phyloP scores from a whole-genome alignment of 2,113 vertebrate species.

The Jaculus jaculus region DNA sequence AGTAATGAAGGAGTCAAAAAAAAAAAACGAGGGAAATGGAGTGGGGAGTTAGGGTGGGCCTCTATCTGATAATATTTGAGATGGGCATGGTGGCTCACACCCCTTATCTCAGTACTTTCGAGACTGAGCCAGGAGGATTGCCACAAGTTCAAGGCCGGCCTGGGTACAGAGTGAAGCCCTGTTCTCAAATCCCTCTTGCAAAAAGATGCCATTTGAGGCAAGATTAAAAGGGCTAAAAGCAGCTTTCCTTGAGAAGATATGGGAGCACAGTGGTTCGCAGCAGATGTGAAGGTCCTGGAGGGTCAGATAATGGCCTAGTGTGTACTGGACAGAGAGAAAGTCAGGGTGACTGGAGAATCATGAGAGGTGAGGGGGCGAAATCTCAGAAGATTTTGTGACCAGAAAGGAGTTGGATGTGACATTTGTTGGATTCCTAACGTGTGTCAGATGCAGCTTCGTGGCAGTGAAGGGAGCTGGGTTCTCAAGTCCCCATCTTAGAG shows the following conservation, averaged over 20 bases:
- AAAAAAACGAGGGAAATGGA: neutral
- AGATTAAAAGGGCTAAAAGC: neutral
- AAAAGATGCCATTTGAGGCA: neutral
- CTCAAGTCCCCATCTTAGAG: neutral
- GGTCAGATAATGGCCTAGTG: neutral
- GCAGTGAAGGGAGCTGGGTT: neutral
- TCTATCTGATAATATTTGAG: neutral
- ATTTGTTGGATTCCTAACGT: neutral
- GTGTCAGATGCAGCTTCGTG: neutral
- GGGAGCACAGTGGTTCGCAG: neutral
- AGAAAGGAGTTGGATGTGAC: neutral
- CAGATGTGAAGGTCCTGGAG: neutral
- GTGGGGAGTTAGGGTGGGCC: neutral
- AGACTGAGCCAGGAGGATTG: neutral
- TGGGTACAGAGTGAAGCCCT: neutral
- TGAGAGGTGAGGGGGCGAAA: accelerated
- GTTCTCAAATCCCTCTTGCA: neutral
- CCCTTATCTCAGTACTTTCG: neutral
- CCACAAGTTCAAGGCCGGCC: neutral
- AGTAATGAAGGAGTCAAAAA: neutral
- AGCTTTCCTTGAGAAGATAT: neutral
- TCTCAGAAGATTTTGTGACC: neutral
- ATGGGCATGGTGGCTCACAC: neutral
- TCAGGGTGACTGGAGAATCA: neutral
- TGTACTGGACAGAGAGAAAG: neutral